phyloP scores from a whole-genome alignment of 2,888 invertebrate genomes.

The Flexamia atlantica region DNA sequence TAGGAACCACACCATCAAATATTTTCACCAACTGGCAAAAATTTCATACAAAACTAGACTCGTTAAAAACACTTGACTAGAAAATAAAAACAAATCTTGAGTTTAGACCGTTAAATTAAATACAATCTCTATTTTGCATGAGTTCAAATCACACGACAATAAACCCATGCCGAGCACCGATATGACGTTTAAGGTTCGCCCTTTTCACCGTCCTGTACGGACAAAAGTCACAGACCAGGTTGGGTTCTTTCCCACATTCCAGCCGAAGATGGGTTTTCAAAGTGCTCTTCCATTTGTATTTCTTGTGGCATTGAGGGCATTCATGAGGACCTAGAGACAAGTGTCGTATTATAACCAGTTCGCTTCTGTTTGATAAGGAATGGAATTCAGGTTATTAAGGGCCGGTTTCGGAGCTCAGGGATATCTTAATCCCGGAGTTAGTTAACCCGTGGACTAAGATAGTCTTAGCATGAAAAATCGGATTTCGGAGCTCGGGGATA shows the following conservation, averaged over 20 bases:
- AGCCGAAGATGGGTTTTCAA: slow-evolving; percentile 74
- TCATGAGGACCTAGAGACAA: slow-evolving; percentile 62
- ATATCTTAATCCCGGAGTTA: too few relatives aligned
- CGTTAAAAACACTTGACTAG: background rate
- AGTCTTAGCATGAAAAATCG: too few relatives aligned
- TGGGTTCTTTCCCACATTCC: slow-evolving; percentile 74
- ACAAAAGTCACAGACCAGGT: slow-evolving; percentile 74
- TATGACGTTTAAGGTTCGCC: slow-evolving; percentile 69
- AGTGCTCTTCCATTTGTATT: slow-evolving; percentile 72
- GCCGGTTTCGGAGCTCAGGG: too few relatives aligned
- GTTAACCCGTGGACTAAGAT: too few relatives aligned
- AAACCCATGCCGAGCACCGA: background rate
- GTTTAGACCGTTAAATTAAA: background rate
- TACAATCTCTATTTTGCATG: background rate
- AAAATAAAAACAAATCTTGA: background rate
- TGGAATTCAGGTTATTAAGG: too few relatives aligned
- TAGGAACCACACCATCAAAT: background rate
- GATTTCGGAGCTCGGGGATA: too few relatives aligned
- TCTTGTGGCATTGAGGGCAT: slow-evolving; percentile 72
- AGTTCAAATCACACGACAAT: background rate
- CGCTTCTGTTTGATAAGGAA: too few relatives aligned
- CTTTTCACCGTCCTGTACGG: slow-evolving; percentile 40
- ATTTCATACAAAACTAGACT: background rate
- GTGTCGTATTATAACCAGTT: background rate
- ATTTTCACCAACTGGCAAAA: background rate